Conservation (phyloP, 2,113 vertebrate species). For the Callipepla californica region DNA sequence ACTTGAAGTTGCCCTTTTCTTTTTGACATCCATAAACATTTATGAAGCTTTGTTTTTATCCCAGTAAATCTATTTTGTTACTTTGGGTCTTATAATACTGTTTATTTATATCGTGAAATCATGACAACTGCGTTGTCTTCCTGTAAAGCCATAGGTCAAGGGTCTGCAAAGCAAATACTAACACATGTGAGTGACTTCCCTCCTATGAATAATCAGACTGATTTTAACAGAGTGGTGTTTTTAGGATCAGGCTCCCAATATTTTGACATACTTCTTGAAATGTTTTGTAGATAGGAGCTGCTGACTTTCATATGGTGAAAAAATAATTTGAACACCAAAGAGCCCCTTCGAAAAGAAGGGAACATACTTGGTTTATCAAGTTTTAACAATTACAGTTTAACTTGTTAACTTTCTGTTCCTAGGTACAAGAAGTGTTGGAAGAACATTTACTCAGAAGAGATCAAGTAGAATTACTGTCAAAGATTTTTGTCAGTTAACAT, state of each 20-base stretch:
- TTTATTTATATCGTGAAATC: constrained; percentile 66
- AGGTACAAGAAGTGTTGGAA: background rate
- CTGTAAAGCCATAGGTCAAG: background rate
- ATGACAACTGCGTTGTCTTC: constrained; percentile 52
- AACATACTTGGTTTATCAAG: background rate
- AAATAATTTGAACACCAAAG: constrained; percentile 6
- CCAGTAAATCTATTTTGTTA: constrained; percentile 23
- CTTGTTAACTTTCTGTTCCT: background rate
- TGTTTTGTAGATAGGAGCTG: constrained; percentile 19
- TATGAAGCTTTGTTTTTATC: constrained; percentile 48
- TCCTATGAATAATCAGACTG: constrained; percentile 10
- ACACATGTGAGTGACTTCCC: constrained; percentile 29
- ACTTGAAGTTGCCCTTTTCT: constrained; percentile 40
- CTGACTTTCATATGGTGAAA: constrained; percentile 34
- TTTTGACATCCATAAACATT: constrained; percentile 49
- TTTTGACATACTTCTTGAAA: constrained; percentile 48
- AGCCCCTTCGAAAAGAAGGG: background rate
- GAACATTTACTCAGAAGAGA: background rate
- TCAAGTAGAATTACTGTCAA: background rate
- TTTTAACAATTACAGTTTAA: background rate
- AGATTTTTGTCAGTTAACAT: background rate
- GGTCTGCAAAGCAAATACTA: constrained; percentile 39
- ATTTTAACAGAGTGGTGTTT: constrained; percentile 4
- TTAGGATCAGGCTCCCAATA: constrained; percentile 42
- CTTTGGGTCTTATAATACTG: background rate